Conservation (phyloP, 2,113 vertebrate genomes). For the Syrmaticus mikado region DNA sequence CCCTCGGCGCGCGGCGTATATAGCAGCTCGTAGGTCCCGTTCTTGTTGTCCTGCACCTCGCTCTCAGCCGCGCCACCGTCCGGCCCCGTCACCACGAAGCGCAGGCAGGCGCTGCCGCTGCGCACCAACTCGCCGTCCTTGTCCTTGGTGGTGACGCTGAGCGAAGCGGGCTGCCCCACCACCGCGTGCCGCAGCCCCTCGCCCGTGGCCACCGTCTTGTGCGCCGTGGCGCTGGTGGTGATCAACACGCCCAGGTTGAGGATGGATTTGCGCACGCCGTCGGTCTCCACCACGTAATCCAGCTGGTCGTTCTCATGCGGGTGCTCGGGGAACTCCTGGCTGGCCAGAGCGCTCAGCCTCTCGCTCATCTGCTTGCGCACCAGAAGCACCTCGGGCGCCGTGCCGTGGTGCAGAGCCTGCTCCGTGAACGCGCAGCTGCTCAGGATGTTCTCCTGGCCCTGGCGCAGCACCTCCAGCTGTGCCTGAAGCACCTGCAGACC, state of each 20-base stretch:
- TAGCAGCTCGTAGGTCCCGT: conserved; percentile 93
- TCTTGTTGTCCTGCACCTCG: conserved; percentile 93
- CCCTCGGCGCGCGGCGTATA: conserved; percentile 89
- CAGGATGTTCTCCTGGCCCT: conserved; percentile 93
- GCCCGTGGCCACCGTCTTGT: conserved; percentile 92
- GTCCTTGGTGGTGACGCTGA: conserved; percentile 96
- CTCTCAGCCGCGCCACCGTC: conserved; percentile 79
- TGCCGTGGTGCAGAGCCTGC: conserved; percentile 93
- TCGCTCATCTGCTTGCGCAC: conserved; percentile 97
- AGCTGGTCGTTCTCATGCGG: conserved; percentile 94
- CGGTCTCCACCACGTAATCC: conserved; percentile 90
- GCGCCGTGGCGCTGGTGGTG: conserved; percentile 91
- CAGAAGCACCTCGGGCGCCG: conserved; percentile 90
- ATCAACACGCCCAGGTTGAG: conserved; percentile 93
- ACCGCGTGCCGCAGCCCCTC: conserved; percentile 92
- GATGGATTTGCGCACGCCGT: conserved; percentile 90
- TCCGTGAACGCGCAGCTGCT: conserved; percentile 94
- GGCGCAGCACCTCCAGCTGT: conserved; percentile 89
- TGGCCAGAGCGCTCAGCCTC: conserved; percentile 87
- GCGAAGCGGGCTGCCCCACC: conserved; percentile 87
- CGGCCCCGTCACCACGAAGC: conserved; percentile 80
- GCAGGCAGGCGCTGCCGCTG: conserved; percentile 87
- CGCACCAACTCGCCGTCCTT: conserved; percentile 92
- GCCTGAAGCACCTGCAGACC: conserved; percentile 87
- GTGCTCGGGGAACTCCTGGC: conserved; percentile 86